These are phyloP conservation scores for Gasterosteus aculeatus DNA, from an alignment of 2,113 vertebrate genomes.

Conservation along the genomic window DNA sequence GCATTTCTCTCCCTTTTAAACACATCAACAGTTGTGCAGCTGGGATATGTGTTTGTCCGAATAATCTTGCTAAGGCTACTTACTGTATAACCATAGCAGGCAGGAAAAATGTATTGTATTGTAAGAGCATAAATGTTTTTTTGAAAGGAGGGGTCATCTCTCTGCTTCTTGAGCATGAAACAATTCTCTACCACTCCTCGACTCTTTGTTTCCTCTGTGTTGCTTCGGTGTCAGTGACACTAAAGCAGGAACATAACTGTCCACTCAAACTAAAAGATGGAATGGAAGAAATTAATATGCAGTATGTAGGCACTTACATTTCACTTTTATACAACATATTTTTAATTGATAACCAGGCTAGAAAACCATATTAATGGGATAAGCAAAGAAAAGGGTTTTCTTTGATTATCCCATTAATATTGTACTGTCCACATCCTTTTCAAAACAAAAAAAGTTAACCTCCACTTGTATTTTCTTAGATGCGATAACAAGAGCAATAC, in stretches of 20 bases:
- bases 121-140: conserved; percentile 18
- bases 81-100: neutral
- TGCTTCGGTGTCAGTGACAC: neutral
- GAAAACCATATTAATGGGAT: too few relatives aligned
- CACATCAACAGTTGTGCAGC: conserved; percentile 17
- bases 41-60: conserved; percentile 10
- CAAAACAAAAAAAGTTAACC: too few relatives aligned
- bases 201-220: neutral
- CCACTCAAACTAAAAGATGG: neutral
- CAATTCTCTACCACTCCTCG: neutral
- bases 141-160: neutral
- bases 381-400: too few relatives aligned
- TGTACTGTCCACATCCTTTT: neutral
- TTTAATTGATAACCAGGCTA: neutral
- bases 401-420: neutral
- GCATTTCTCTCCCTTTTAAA: neutral
- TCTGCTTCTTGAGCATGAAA: neutral
- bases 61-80: conserved; percentile 33
- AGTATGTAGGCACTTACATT: neutral
- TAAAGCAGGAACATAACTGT: neutral
- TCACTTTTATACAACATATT: neutral
- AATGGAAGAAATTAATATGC: neutral
- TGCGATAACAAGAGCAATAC: neutral
- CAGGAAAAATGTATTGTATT: neutral
- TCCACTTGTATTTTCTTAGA: neutral